Percentiles rank a stretch among this genome's conserved stretches.
These are phyloP conservation scores for Miltochrista miniata DNA, from an alignment of 2,888 invertebrate species.

Conservation along the genomic window DNA sequence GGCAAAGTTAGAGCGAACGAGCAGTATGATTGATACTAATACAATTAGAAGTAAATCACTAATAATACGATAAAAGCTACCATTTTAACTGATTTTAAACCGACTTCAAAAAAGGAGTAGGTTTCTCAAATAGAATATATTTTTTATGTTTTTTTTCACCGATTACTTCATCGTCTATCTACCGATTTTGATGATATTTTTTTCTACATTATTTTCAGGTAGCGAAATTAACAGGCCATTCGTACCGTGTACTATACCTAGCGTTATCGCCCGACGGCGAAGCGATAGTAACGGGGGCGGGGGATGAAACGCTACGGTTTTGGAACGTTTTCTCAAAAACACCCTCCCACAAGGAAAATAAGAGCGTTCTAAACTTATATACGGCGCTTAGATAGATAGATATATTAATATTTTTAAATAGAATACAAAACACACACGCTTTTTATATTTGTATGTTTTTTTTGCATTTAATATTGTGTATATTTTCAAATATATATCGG, in stretches of 20 bases:
- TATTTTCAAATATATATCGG: no score
- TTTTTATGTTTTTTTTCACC: no score
- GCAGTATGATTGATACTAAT: no score
- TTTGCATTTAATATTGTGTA: not conserved
- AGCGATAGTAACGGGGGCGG: conserved; percentile 99
- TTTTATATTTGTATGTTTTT: not conserved
- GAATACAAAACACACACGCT: not conserved
- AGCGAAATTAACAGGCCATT: conserved; percentile 98
- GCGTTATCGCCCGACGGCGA: conserved; percentile 99
- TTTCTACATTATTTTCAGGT: conserved; percentile 83
- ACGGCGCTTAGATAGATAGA: conserved; percentile 87
- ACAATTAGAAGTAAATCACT: no score
- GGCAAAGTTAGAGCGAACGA: no score
- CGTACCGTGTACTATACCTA: conserved; percentile 96
- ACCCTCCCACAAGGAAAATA: conserved; percentile 95
- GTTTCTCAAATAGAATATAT: no score
- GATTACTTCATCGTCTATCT: no score
- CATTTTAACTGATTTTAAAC: no score
- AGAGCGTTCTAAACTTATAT: conserved; percentile 96
- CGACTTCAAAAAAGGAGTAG: no score
- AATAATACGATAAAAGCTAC: no score
- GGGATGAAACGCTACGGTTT: conserved; percentile 98
- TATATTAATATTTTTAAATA: not conserved
- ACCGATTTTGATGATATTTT: not conserved
- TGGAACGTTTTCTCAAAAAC: conserved; percentile 99